A percentile compares a stretch with the other conserved stretches of the same genome.
Evolutionary conservation across 2,888 invertebrate genomes (phyloP).

Genomic region (Ommatoiulus sabulosus): DNA sequence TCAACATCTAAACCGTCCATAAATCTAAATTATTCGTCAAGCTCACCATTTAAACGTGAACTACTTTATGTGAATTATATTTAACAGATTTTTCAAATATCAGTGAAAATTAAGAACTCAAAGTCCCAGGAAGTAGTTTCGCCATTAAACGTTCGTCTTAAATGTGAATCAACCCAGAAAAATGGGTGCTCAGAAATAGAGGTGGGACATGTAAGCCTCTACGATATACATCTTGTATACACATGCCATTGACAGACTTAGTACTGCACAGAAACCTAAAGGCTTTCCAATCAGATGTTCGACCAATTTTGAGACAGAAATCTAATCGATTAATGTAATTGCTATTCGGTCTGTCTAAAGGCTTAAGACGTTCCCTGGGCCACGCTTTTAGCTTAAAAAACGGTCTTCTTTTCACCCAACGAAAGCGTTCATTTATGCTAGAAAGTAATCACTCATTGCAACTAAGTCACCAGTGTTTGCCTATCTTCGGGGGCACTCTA

Average conservation of each 20-base stretch:
- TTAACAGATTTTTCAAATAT: no score
- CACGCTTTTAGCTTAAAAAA: not conserved
- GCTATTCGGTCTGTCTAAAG: not conserved
- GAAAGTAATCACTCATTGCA: slow-evolving; percentile 3
- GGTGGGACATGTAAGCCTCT: not conserved
- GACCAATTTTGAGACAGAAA: slow-evolving; percentile 21
- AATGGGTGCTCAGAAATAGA: not conserved
- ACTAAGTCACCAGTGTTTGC: not conserved
- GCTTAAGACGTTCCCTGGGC: slow-evolving; percentile 1
- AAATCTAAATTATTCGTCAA: no score
- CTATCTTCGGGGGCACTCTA: not conserved
- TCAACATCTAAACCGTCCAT: no score
- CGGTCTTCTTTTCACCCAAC: not conserved
- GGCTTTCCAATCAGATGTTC: not conserved
- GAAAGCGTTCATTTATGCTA: not conserved
- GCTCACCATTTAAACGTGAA: no score
- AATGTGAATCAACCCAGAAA: not conserved
- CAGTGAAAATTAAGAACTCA: not conserved
- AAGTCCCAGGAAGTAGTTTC: not conserved
- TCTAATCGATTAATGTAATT: slow-evolving; percentile 46
- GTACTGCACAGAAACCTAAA: not conserved
- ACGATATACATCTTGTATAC: not conserved
- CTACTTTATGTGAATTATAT: no score
- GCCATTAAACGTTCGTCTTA: not conserved
- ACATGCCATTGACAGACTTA: not conserved